These are phyloP conservation scores for Plagodis pulveraria DNA, from an alignment of 2,888 invertebrate species.

Conservation along the genomic window DNA sequence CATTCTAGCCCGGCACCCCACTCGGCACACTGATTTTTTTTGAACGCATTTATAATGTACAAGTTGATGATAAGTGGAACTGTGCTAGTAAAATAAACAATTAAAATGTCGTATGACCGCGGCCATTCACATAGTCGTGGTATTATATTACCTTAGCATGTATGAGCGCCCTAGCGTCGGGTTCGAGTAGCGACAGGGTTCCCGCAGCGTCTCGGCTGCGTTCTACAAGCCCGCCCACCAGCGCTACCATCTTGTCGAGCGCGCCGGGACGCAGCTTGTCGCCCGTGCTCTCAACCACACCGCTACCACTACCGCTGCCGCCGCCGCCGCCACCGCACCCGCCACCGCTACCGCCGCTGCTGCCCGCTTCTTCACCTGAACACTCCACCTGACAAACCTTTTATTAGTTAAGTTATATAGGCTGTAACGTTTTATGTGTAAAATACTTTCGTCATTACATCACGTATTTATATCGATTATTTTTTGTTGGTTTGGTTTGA, in stretches of 20 bases:
- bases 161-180: conserved; percentile 92
- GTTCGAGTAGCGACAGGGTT: conserved; percentile 89
- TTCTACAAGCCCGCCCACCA: conserved; percentile 95
- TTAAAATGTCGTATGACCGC: too few relatives aligned
- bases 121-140: neutral
- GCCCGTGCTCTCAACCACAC: conserved; percentile 59
- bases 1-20: too few relatives aligned
- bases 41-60: too few relatives aligned
- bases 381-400: conserved; percentile 57
- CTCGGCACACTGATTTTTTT: too few relatives aligned
- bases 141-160: conserved; percentile 89
- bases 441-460: too few relatives aligned
- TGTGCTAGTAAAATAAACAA: too few relatives aligned
- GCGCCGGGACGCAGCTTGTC: conserved; percentile 95
- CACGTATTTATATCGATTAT: too few relatives aligned
- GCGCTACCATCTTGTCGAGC: conserved; percentile 97
- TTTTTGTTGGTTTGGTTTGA: too few relatives aligned
- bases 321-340: conserved; percentile 52
- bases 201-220: conserved; percentile 92
- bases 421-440: too few relatives aligned
- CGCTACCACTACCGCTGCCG: conserved; percentile 52
- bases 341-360: conserved; percentile 55
- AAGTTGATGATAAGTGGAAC: too few relatives aligned
- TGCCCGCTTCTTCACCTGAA: conserved; percentile 80
- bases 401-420: too few relatives aligned